These are phyloP conservation scores for Parnassius mnemosyne DNA, from an alignment of 2,888 invertebrate species.

Conservation along the genomic window DNA sequence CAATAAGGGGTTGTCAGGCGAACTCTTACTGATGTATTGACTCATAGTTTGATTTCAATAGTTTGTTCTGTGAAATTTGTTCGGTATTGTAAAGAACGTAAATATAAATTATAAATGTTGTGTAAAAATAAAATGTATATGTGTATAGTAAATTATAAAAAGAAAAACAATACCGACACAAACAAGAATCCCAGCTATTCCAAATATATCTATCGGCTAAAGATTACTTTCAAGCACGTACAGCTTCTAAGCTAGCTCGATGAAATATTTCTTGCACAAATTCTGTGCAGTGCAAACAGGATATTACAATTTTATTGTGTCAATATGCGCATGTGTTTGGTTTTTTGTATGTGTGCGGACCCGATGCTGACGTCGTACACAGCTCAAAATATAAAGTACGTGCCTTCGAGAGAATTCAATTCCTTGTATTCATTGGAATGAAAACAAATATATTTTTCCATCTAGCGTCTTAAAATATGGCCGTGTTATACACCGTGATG, in stretches of 20 bases:
- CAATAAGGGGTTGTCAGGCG: no score
- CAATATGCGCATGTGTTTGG: background rate
- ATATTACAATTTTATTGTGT: constrained; percentile 23
- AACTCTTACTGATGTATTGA: no score
- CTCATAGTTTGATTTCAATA: no score
- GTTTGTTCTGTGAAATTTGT: no score
- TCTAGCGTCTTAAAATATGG: constrained; percentile 19
- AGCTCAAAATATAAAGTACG: constrained; percentile 14
- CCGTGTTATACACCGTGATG: constrained; percentile 6
- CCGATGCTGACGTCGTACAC: constrained; percentile 9
- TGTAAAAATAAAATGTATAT: no score
- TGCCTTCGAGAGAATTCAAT: constrained; percentile 20
- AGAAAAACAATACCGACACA: background rate
- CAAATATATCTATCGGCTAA: background rate
- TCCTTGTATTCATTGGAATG: constrained; percentile 20
- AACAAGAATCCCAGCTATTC: background rate
- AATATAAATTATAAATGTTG: no score
- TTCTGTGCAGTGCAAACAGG: constrained; percentile 18
- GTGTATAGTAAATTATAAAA: no score
- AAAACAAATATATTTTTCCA: constrained; percentile 23
- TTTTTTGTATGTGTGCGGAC: constrained; percentile 4
- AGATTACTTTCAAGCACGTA: background rate
- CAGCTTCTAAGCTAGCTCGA: background rate
- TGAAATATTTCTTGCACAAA: constrained; percentile 20
- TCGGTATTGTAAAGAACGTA: no score